Evolutionary conservation across 2,888 invertebrate genomes (phyloP), one percentile per base, ranked within the genome.

Genomic region (Agrotis segetum): DNA sequence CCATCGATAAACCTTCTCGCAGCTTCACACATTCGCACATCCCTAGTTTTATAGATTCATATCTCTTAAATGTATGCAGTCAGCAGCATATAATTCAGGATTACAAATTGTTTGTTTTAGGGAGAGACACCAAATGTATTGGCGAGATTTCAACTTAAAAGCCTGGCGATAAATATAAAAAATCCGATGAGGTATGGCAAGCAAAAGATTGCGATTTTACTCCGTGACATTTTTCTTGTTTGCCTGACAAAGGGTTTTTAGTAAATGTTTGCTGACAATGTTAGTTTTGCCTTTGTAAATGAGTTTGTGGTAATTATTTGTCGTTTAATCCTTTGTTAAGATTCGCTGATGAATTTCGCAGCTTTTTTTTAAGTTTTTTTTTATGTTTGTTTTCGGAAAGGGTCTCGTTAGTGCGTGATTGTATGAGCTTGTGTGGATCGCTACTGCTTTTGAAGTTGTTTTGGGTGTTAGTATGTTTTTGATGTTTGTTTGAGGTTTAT

Each of bases 41-140:
- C 96, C 88, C 94, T 95, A 74, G 68, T 82, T 90, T 92, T 93
- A 93, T 93, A 95, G 96, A 96, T 96, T 91, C 93, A 93, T 96
- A 96, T 96, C 96, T 95, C 91, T 94, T 94, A 93, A 95, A 96
- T 95, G 95, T 96, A 96, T 96, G 96, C 95, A 95, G 93, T 95
- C 95, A 95, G 93, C 95, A 92, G 95, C 94, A 92, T 94, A 96
- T 96, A 96, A 96, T 95, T 96, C 96, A 96, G 95, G 92, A 91
- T 94, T 96, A 96, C 96, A 96, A 96, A 96, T 96, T 95, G 95
- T 96, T 96, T 96, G 95, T 96, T 96, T 96, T 95, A 96, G 94
- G 94, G 87, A 87, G 93, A 88, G 95, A 95, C 95, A 94, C 91
- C 89, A 91, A 95, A 95, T 91, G 94, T 93, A 95, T 95, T 94